Evolutionary conservation across 2,797 vertebrate genomes (phyloP), one percentile per base, ranked within the genome.

Genomic region (Parauchenoglanis ngamensis): DNA sequence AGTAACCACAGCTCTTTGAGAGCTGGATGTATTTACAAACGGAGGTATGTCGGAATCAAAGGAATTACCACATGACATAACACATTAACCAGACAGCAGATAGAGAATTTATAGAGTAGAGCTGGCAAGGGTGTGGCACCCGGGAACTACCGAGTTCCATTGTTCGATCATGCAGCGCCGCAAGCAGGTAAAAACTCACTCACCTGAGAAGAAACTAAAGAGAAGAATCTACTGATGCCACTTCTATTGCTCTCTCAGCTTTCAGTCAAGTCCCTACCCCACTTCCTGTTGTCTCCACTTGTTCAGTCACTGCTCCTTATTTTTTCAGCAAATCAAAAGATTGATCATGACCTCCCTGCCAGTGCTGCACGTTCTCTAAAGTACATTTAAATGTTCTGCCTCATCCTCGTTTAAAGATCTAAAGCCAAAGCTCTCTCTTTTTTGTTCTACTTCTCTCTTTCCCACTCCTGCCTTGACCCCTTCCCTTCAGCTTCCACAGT

Each of bases 51-150:
- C 93, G 95, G 96, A 98, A 99, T 99, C 98, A 99, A 98, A 99
- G 97, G 97, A 96, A 97, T 98, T 98, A 97, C 98, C 98, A 97
- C 96, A 98, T 98, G 98, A 98, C 98, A 98, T 96, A 97, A 98
- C 97, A 96, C 97, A 98, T 98, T 98, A 98, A 98, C 97, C 97
- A 97, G 97, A 96, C 97, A 96, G 97, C 96, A 95, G 96, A 96
- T 96, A 95, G 97, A 97, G 96, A 94, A 98, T 98, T 98, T 98
- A 97, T 96, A 95, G 96, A 96, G 95, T 93, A 94, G 93, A 95
- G 93, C 95, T 95, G 95, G 94, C 35, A 92, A 95, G 95, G 96
- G 96, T 95, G 96, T 95, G 93, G 95, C 95, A 95, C 96, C 92
- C 94, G 92, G 95, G 95, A 96, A 94, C 87, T 54, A 83, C 81